A percentile compares a stretch with the other conserved stretches of the same genome.
Conservation (phyloP, 2,888 invertebrate species). For the Alloplasta piceator region DNA sequence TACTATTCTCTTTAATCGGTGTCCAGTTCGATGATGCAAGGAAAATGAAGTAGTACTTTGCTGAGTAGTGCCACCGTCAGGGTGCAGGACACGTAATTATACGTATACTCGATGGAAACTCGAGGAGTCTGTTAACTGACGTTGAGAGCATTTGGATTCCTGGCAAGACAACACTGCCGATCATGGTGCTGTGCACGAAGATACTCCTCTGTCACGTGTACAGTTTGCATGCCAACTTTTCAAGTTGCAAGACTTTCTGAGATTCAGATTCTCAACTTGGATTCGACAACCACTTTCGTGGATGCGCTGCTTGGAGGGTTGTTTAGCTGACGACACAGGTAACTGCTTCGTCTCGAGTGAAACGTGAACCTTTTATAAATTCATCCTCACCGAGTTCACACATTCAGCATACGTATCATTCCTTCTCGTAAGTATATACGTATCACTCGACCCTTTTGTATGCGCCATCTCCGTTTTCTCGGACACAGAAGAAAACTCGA, state of each 20-base stretch:
- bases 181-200: background rate
- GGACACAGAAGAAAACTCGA: background rate
- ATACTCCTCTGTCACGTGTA: background rate
- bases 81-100: conserved; percentile 8
- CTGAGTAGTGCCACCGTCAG: background rate
- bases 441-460: background rate
- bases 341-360: conserved; percentile 19
- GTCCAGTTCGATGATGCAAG: too few relatives aligned
- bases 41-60: too few relatives aligned
- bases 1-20: too few relatives aligned
- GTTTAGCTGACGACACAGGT: conserved; percentile 16
- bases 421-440: background rate
- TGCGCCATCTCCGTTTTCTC: background rate
- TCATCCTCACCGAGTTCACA: conserved; percentile 35
- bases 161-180: conserved; percentile 17
- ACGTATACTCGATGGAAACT: background rate
- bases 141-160: conserved; percentile 38
- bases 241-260: conserved; percentile 1
- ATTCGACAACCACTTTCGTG: background rate
- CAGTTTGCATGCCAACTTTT: conserved; percentile 7
- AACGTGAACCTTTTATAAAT: conserved; percentile 56
- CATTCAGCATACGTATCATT: background rate
- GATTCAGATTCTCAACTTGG: conserved; percentile 1
- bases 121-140: conserved; percentile 2
- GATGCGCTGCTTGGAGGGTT: background rate